phyloP scores from a whole-genome alignment of 1,140 invertebrate species.

The Laodelphax striatellus region DNA sequence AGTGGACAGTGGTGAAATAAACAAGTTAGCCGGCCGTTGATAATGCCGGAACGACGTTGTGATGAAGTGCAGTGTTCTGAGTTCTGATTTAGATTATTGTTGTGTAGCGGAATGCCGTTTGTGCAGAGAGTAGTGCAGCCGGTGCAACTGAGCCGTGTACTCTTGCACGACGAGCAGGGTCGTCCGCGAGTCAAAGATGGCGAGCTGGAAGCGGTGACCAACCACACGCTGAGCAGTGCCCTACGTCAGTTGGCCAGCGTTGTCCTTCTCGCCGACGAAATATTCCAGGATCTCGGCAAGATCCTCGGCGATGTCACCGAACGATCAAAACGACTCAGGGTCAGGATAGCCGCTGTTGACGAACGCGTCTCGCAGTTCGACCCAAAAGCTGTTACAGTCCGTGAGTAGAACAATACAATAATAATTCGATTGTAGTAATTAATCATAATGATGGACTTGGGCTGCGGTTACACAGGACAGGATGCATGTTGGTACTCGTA shows the following conservation, averaged over 20 bases:
- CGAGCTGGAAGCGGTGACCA: slow-evolving; percentile 61
- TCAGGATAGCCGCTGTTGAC: slow-evolving; percentile 46
- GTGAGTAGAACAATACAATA: slow-evolving; percentile 45
- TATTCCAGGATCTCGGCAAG: slow-evolving; percentile 57
- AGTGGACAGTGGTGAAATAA: too few species aligned
- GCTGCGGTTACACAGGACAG: too few species aligned
- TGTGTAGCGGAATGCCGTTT: slow-evolving; percentile 47
- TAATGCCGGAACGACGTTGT: background rate
- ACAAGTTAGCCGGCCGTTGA: too few species aligned
- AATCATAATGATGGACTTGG: too few species aligned
- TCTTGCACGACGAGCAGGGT: slow-evolving; percentile 42
- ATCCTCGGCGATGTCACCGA: slow-evolving; percentile 53
- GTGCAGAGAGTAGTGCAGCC: slow-evolving; percentile 56
- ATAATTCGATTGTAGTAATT: too few species aligned
- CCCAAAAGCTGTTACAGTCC: slow-evolving; percentile 69
- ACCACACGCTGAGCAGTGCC: slow-evolving; percentile 62
- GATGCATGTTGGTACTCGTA: too few species aligned
- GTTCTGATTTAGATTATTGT: background rate
- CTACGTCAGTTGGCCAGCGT: slow-evolving; percentile 65
- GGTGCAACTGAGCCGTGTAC: slow-evolving; percentile 48
- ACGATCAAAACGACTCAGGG: slow-evolving; percentile 47
- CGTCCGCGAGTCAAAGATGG: slow-evolving; percentile 45
- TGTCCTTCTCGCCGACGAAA: slow-evolving; percentile 60
- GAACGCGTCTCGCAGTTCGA: slow-evolving; percentile 48
- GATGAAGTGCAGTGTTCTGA: background rate